Evolutionary conservation across 2,888 invertebrate genomes (phyloP), one percentile per base, ranked within the genome.

Genomic region (Epirrita christyi): DNA sequence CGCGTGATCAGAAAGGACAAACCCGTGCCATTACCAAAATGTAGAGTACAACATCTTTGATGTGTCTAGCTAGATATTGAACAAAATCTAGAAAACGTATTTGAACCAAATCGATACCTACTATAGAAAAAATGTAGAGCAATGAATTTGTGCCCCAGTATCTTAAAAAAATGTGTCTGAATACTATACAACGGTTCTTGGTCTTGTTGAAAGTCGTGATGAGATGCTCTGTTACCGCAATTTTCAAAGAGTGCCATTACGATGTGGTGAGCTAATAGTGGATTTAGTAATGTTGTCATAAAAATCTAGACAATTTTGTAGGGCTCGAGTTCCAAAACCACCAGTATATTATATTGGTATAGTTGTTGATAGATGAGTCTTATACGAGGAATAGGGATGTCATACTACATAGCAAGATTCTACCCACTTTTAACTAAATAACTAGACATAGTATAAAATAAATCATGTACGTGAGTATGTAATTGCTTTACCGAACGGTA

Each of bases 161-260:
- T 21, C 37, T 21, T 21, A 21, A 21, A 21, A n/a, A 32, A 38
- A 10, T 37, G 29, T 43, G 13, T 46, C 42, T 42, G 36, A 72
- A 80, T 76, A 75, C 76, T 78, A 78, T 77, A 76, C 66, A 56
- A 51, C 36, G 46, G 50, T 55, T 53, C 42, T 38, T 41, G 56
- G 70, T 73, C 75, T 73, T 75, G 70, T 72, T 73, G 68, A 68
- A 66, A 69, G 72, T 79, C 78, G 64, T 75, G 72, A 80, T 76
- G 75, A 70, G 72, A 66, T 71, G 62, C 58, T 71, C 70, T 70
- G 78, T 75, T 76, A 75, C 75, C 75, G 73, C 76, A 78, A 73
- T 75, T 67, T 76, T 78, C 67, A 73, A 76, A 74, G 78, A 75
- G 66, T 59, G 63, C 66, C 60, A 70, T 71, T 72, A 75, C 70